Percentiles rank a stretch among this genome's conserved stretches.
These are phyloP conservation scores for Oncorhynchus tshawytscha DNA, from an alignment of 2,113 vertebrate genomes.

Conservation along the genomic window DNA sequence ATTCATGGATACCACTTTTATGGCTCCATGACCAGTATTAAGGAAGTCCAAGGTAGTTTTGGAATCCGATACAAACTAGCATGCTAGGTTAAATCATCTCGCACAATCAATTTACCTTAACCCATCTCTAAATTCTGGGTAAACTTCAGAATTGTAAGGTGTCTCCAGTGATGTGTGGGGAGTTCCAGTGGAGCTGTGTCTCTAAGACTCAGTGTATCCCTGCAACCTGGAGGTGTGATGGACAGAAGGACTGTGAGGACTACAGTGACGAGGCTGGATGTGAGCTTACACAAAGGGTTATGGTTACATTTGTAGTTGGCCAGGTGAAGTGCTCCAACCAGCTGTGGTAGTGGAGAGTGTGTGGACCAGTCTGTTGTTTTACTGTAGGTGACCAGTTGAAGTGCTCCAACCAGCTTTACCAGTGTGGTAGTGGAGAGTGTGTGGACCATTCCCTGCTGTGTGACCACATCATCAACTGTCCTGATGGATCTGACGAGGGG, in stretches of 20 bases:
- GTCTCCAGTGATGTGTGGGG: slow-evolving; percentile 54
- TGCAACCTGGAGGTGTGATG: slow-evolving; percentile 80
- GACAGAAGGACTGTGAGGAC: slow-evolving; percentile 78
- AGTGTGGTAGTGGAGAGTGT: slow-evolving; percentile 74
- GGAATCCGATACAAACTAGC: too few species aligned
- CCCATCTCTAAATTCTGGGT: background rate
- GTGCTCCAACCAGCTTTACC: slow-evolving; percentile 75
- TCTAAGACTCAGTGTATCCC: slow-evolving; percentile 76
- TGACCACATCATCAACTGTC: slow-evolving; percentile 77
- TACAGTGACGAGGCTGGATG: slow-evolving; percentile 80
- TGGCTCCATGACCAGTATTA: too few species aligned
- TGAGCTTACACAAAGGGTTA: slow-evolving; percentile 56
- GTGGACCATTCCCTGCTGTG: slow-evolving; percentile 76
- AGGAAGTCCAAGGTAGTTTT: too few species aligned
- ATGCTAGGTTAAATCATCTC: too few species aligned
- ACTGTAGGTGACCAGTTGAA: slow-evolving; percentile 65
- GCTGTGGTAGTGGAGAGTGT: slow-evolving; percentile 72
- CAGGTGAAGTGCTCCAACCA: slow-evolving; percentile 65
- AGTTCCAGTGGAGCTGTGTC: slow-evolving; percentile 79
- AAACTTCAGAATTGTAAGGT: slow-evolving; percentile 69
- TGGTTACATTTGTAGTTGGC: slow-evolving; percentile 45
- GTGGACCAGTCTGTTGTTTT: slow-evolving; percentile 52
- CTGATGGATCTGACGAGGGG: slow-evolving; percentile 80
- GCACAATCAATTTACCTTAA: background rate
- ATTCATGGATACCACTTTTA: too few species aligned